Evolutionary conservation across 2,797 vertebrate species (phyloP).

Genomic region (Sciurus vulgaris): DNA sequence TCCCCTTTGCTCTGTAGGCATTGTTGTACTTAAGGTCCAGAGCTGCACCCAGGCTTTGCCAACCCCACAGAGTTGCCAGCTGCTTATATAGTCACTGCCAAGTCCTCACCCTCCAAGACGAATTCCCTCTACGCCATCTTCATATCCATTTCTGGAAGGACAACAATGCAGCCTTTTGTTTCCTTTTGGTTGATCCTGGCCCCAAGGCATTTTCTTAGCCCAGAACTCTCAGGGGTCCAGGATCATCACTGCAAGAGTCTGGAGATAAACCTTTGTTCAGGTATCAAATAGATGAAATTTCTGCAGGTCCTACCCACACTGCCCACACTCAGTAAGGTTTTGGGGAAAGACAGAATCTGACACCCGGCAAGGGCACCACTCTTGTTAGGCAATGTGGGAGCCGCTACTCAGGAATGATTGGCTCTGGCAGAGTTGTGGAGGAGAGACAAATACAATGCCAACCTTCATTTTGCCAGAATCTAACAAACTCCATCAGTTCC

Average conservation of each 20-base stretch:
- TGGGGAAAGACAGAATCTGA: constrained; percentile 1
- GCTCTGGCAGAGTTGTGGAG: background rate
- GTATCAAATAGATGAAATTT: background rate
- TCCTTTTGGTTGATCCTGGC: background rate
- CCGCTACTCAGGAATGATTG: background rate
- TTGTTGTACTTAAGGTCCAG: background rate
- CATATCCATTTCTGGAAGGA: constrained; percentile 25
- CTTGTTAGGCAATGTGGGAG: background rate
- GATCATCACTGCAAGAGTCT: background rate
- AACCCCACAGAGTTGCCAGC: constrained; percentile 4
- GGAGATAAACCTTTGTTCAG: background rate
- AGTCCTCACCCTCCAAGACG: background rate
- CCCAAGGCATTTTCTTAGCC: background rate
- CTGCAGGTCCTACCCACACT: background rate
- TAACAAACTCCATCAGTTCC: background rate
- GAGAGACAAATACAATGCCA: constrained; percentile 32
- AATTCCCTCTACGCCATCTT: constrained; percentile 7
- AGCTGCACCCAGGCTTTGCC: background rate
- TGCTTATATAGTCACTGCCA: constrained; percentile 11
- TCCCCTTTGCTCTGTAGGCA: background rate
- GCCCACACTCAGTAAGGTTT: background rate
- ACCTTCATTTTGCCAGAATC: background rate
- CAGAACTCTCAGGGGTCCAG: background rate
- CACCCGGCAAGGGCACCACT: background rate
- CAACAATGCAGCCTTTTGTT: constrained; percentile 27